Evolutionary conservation across 2,113 vertebrate genomes (phyloP).

Genomic region (Etheostoma spectabile): DNA sequence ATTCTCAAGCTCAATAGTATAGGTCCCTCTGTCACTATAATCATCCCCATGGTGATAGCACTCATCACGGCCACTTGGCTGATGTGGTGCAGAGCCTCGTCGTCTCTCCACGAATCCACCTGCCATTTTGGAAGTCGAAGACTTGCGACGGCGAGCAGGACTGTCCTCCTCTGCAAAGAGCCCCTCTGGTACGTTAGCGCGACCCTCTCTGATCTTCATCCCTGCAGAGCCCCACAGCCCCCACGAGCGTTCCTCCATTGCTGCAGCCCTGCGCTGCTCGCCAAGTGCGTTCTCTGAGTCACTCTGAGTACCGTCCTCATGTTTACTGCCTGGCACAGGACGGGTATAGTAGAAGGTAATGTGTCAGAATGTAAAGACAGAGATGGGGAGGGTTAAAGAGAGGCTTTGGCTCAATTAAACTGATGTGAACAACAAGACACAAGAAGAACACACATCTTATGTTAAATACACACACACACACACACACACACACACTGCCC

Average conservation of each 20-base stretch:
- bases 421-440: background rate
- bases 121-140: slow-evolving; percentile 64
- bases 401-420: background rate
- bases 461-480: background rate
- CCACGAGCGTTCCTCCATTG: slow-evolving; percentile 88
- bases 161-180: slow-evolving; percentile 84
- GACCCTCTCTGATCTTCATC: slow-evolving; percentile 82
- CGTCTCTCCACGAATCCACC: slow-evolving; percentile 60
- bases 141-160: slow-evolving; percentile 82
- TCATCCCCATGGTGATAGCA: slow-evolving; percentile 87
- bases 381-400: background rate
- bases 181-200: slow-evolving; percentile 81
- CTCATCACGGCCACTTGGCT: slow-evolving; percentile 61
- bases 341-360: background rate
- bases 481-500: background rate
- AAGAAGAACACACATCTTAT: background rate
- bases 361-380: slow-evolving; percentile 1
- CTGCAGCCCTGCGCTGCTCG: slow-evolving; percentile 85
- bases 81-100: slow-evolving; percentile 55
- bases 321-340: slow-evolving; percentile 89
- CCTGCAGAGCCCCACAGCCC: slow-evolving; percentile 82
- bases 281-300: slow-evolving; percentile 93
- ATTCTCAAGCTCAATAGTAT: slow-evolving; percentile 94
- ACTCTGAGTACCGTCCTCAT: slow-evolving; percentile 96
- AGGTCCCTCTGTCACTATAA: slow-evolving; percentile 94